phyloP scores from a whole-genome alignment of 2,888 invertebrate species.

The Apodemia zela region DNA sequence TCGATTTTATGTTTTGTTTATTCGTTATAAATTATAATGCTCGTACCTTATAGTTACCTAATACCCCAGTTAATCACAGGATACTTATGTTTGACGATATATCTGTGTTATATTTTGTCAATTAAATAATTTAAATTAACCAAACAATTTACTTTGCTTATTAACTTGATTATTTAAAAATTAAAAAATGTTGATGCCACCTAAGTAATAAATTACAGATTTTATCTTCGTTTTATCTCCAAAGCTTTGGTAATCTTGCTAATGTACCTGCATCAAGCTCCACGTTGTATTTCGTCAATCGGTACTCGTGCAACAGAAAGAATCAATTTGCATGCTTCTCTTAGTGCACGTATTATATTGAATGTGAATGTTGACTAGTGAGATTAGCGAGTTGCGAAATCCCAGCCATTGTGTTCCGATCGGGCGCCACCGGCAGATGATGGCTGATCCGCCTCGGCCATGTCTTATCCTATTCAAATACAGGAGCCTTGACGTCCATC shows the following conservation, averaged over 20 bases:
- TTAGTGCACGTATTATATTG: slow-evolving; percentile 28
- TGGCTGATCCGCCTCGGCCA: slow-evolving; percentile 40
- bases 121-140: too few relatives aligned
- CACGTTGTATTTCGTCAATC: slow-evolving; percentile 21
- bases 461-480: slow-evolving; percentile 33
- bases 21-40: too few relatives aligned
- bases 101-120: too few relatives aligned
- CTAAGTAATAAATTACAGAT: neutral
- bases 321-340: slow-evolving; percentile 29
- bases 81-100: too few relatives aligned
- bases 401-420: slow-evolving; percentile 42
- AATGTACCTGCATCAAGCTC: slow-evolving; percentile 21
- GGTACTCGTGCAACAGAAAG: slow-evolving; percentile 21
- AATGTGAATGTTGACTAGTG: slow-evolving; percentile 45
- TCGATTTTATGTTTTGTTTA: too few relatives aligned
- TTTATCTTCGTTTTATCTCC: neutral
- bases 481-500: slow-evolving; percentile 61
- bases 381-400: slow-evolving; percentile 49
- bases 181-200: too few relatives aligned
- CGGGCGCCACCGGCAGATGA: slow-evolving; percentile 35
- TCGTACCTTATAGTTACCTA: too few relatives aligned
- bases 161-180: neutral
- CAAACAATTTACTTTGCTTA: neutral
- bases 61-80: too few relatives aligned
- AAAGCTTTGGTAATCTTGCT: slow-evolving; percentile 12